phyloP scores from a whole-genome alignment of 2,113 vertebrate species.

The Pungitius pungitius region DNA sequence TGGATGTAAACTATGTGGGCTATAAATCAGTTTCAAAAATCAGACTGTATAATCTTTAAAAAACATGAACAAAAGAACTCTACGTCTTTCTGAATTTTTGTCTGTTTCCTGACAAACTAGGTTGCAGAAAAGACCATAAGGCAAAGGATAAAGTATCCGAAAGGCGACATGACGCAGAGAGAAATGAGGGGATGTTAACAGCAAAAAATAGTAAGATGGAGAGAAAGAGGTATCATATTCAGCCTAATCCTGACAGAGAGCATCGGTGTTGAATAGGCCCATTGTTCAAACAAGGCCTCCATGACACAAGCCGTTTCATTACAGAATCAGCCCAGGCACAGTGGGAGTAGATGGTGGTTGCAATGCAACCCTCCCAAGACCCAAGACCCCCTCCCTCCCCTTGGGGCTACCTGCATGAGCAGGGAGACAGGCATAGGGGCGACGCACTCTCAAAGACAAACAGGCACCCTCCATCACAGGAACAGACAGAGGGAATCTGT shows the following conservation, averaged over 20 bases:
- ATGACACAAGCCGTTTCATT: slow-evolving; percentile 82
- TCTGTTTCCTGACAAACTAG: slow-evolving; percentile 3
- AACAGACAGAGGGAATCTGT: slow-evolving; percentile 43
- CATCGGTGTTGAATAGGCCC: slow-evolving; percentile 75
- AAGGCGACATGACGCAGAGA: slow-evolving; percentile 11
- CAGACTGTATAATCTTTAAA: slow-evolving; percentile 3
- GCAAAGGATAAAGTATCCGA: not conserved
- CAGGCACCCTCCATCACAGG: slow-evolving; percentile 61
- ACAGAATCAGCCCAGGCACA: slow-evolving; percentile 68
- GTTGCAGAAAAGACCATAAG: slow-evolving; percentile 2
- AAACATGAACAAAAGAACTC: slow-evolving; percentile 5
- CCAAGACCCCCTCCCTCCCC: slow-evolving; percentile 47
- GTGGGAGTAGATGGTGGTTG: slow-evolving; percentile 66
- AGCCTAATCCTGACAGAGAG: slow-evolving; percentile 73
- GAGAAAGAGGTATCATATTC: slow-evolving; percentile 77
- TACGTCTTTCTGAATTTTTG: slow-evolving; percentile 15
- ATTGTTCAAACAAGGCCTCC: slow-evolving; percentile 79
- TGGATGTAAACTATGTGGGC: not conserved
- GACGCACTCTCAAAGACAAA: slow-evolving; percentile 68
- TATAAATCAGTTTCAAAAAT: not conserved
- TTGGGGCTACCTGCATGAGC: slow-evolving; percentile 69
- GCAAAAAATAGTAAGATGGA: slow-evolving; percentile 43
- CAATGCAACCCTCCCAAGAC: slow-evolving; percentile 53
- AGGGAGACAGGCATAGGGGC: slow-evolving; percentile 68
- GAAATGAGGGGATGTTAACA: slow-evolving; percentile 9